phyloP scores from a whole-genome alignment of 2,797 vertebrate genomes.

The Microctenopoma lineatum region DNA sequence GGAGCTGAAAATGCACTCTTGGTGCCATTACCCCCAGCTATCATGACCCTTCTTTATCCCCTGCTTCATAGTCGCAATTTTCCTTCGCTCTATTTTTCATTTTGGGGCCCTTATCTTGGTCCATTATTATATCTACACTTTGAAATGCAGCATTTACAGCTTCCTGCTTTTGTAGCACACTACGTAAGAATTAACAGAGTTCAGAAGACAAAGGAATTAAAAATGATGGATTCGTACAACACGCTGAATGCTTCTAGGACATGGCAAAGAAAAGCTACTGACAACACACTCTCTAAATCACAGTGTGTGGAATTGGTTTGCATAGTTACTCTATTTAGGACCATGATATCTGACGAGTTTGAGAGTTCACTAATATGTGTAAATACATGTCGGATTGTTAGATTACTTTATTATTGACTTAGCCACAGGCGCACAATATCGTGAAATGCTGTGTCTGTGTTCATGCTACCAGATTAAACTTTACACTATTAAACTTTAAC shows the following conservation, averaged over 20 bases:
- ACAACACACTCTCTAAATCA: background rate
- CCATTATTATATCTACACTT: conserved; percentile 63
- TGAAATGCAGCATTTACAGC: conserved; percentile 57
- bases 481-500: background rate
- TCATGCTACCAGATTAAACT: no score
- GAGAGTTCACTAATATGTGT: background rate
- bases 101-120: conserved; percentile 61
- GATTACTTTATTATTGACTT: no score
- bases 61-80: conserved; percentile 61
- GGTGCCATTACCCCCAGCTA: conserved; percentile 62
- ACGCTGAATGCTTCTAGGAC: background rate
- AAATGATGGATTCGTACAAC: conserved; percentile 1
- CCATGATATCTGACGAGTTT: background rate
- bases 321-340: background rate
- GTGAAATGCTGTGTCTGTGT: no score
- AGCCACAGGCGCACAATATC: no score
- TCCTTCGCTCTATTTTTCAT: conserved; percentile 56
- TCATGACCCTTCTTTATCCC: conserved; percentile 71
- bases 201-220: conserved; percentile 7
- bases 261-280: background rate
- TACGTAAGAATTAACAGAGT: background rate
- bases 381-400: no score
- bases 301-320: background rate
- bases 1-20: conserved; percentile 61
- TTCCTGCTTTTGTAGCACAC: conserved; percentile 26